Percentiles rank a stretch among this genome's conserved stretches.
phyloP scores from a whole-genome alignment of 2,113 vertebrate genomes.

The Datnioides undecimradiatus region DNA sequence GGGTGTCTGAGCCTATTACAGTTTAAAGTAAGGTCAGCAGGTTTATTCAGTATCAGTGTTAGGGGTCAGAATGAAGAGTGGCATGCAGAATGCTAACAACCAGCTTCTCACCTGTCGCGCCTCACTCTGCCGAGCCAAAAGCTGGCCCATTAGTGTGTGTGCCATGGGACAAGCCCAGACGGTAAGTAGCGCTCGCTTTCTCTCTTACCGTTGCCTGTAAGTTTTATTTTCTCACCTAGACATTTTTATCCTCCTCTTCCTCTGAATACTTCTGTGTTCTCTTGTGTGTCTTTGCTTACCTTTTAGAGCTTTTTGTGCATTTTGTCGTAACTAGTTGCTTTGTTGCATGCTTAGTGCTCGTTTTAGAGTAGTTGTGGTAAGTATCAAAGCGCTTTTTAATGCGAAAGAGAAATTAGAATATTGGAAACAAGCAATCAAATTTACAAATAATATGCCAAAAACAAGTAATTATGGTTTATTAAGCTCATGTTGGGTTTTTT shows the following conservation, averaged over 20 bases:
- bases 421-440: neutral
- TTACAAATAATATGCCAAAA: neutral
- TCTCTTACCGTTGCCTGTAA: constrained; percentile 76
- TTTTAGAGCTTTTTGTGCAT: constrained; percentile 24
- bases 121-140: constrained; percentile 90
- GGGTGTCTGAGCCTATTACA: neutral
- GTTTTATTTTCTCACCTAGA: constrained; percentile 14
- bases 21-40: neutral
- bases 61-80: constrained; percentile 72
- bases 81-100: constrained; percentile 98
- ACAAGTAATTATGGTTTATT: neutral
- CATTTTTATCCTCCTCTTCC: neutral
- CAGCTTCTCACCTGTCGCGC: constrained; percentile 94
- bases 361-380: constrained; percentile 58
- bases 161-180: constrained; percentile 82
- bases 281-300: neutral
- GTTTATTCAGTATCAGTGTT: constrained; percentile 35
- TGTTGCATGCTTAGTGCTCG: constrained; percentile 79
- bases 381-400: constrained; percentile 26
- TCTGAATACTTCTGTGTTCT: constrained; percentile 10
- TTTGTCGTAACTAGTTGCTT: constrained; percentile 66
- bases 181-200: constrained; percentile 93
- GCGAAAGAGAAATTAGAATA: neutral
- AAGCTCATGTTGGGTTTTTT: neutral
- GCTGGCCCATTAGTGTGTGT: constrained; percentile 85